These are phyloP conservation scores for Rana temporaria DNA, from an alignment of 2,113 vertebrate genomes.

Conservation along the genomic window DNA sequence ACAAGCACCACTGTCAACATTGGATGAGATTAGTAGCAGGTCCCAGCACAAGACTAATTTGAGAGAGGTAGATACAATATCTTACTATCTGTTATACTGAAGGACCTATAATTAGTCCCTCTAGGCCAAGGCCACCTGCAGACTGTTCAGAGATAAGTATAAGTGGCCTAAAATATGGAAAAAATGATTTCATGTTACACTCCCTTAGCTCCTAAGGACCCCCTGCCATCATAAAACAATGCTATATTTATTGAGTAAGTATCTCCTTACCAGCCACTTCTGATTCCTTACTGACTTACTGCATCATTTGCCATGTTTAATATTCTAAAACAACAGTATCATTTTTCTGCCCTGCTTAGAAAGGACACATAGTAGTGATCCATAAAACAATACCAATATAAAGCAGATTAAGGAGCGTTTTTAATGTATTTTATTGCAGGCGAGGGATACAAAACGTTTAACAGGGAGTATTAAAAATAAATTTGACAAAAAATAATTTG, in stretches of 20 bases:
- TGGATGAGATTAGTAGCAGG: too few relatives aligned
- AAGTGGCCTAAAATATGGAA: too few relatives aligned
- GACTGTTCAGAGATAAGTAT: too few relatives aligned
- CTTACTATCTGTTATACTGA: too few relatives aligned
- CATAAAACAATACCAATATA: slow-evolving; percentile 55
- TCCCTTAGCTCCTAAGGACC: too few relatives aligned
- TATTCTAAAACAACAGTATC: slow-evolving; percentile 46
- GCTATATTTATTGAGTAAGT: background rate
- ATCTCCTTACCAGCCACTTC: slow-evolving; percentile 30
- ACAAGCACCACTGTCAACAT: too few relatives aligned
- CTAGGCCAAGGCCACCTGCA: too few relatives aligned
- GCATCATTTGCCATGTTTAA: slow-evolving; percentile 41
- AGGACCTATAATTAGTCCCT: too few relatives aligned
- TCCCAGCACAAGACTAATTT: too few relatives aligned
- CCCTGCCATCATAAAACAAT: background rate
- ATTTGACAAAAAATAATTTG: slow-evolving; percentile 58
- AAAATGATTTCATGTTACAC: too few relatives aligned
- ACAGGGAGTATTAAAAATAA: slow-evolving; percentile 54
- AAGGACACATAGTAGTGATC: slow-evolving; percentile 56
- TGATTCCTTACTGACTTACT: slow-evolving; percentile 38
- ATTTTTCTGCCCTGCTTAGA: slow-evolving; percentile 56
- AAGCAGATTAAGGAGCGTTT: slow-evolving; percentile 55
- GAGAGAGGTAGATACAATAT: too few relatives aligned
- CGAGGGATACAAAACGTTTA: slow-evolving; percentile 55
- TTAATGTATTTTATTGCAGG: slow-evolving; percentile 58